These are phyloP conservation scores for Gonatopus flavifemur DNA, from an alignment of 1,140 invertebrate species.

Conservation along the genomic window DNA sequence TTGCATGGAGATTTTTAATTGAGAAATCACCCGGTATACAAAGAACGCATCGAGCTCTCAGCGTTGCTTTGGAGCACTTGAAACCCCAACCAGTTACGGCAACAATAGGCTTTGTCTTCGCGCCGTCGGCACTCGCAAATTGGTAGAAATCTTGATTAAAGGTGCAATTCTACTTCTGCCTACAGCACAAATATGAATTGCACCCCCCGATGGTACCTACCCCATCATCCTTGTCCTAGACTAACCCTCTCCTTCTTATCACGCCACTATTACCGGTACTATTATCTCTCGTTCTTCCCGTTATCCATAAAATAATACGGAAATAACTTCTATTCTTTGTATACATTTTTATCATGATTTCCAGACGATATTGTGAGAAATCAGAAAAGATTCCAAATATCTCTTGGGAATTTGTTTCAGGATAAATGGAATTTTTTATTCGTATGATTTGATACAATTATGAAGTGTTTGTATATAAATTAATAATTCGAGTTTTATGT, in stretches of 20 bases:
- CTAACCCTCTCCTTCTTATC: not conserved
- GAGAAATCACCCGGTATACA: constrained; percentile 39
- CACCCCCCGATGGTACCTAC: constrained; percentile 34
- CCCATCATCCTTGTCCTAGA: constrained; percentile 4
- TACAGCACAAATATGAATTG: constrained; percentile 51
- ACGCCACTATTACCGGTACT: not conserved
- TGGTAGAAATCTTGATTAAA: constrained; percentile 61
- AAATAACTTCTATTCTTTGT: no score
- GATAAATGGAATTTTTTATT: no score
- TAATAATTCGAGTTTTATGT: no score
- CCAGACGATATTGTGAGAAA: no score
- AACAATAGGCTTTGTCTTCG: constrained; percentile 60
- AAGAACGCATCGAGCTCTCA: constrained; percentile 31
- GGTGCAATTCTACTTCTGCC: constrained; percentile 53
- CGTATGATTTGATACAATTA: no score
- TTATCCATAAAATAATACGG: no score
- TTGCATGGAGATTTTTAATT: not conserved
- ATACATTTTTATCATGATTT: no score
- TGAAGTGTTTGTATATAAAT: no score
- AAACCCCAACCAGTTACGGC: constrained; percentile 58
- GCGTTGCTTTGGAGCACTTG: constrained; percentile 55
- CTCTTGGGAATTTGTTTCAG: no score
- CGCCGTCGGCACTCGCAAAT: constrained; percentile 56
- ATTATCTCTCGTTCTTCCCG: no score
- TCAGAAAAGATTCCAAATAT: no score